Evolutionary conservation across 2,888 invertebrate species (phyloP).

Genomic region (Tethea ocularis): DNA sequence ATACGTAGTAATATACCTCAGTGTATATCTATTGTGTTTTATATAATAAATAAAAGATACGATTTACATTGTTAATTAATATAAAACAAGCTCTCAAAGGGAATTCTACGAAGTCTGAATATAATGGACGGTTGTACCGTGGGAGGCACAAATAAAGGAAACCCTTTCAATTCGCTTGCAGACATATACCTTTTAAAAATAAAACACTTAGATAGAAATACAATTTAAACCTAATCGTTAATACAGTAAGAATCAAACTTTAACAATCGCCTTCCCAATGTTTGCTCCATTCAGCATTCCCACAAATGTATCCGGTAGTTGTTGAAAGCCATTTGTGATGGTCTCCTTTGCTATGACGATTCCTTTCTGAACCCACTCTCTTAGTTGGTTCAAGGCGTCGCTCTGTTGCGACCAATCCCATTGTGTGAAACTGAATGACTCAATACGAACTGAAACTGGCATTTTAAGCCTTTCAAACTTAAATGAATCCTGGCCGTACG

Average conservation of each 20-base stretch:
- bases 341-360: slow-evolving; percentile 50
- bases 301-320: slow-evolving; percentile 46
- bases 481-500: slow-evolving; percentile 56
- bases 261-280: slow-evolving; percentile 48
- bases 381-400: slow-evolving; percentile 40
- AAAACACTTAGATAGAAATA: not conserved
- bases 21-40: not conserved
- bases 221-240: slow-evolving; percentile 21
- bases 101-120: slow-evolving; percentile 7
- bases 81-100: not conserved
- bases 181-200: not conserved
- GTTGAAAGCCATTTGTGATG: slow-evolving; percentile 48
- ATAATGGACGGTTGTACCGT: slow-evolving; percentile 20
- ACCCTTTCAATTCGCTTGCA: not conserved
- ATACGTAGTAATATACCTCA: too few species aligned
- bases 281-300: slow-evolving; percentile 41
- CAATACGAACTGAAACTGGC: slow-evolving; percentile 30
- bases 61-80: not conserved
- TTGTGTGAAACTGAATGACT: slow-evolving; percentile 51
- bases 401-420: slow-evolving; percentile 42
- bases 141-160: slow-evolving; percentile 22
- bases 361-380: slow-evolving; percentile 45
- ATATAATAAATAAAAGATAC: not conserved
- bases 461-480: slow-evolving; percentile 21
- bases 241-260: slow-evolving; percentile 37